Evolutionary conservation across 2,888 invertebrate genomes (phyloP), one percentile per base, ranked within the genome.

Genomic region (Zonitis immaculata): DNA sequence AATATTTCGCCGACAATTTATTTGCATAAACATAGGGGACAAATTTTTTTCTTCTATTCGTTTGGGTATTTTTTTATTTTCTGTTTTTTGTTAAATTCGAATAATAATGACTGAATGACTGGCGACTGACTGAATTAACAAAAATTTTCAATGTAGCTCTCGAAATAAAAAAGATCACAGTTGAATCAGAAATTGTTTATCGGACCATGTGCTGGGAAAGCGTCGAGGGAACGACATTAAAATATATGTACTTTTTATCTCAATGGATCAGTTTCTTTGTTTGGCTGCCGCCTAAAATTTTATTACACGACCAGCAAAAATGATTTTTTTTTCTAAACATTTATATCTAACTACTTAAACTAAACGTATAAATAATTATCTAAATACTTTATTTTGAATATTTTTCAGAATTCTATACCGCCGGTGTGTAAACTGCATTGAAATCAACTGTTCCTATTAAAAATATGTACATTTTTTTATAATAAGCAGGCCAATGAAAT

Each of bases 1-100:
- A 59, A 60, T 66, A 70, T 72, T 72, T 66, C 64, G 66, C 65
- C 18, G 42, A 32, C 49, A 43, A 50, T 47, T 25, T 26, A 56
- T 56, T 56, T 53, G 48, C 56, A 56, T 56, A 51, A 43, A n/a
- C n/a, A n/a, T n/a, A 42, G 35, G 20, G 46, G 32, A 8, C 11
- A 3, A 39, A 39, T 6, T 14, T 39, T 39, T 20, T n/a, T 11
- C n/a, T n/a, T n/a, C n/a, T n/a, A n/a, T n/a, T n/a, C n/a, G n/a
- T n/a, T n/a, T n/a, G n/a, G n/a, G n/a, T n/a, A n/a, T n/a, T n/a
- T n/a, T n/a, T n/a, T n/a, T n/a, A n/a, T n/a, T n/a, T n/a, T n/a
- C n/a, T n/a, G n/a, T n/a, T n/a, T n/a, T n/a, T n/a, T n/a, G n/a
- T n/a, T n/a, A n/a, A n/a, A n/a, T n/a, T n/a, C n/a, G n/a, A n/a